Conservation (phyloP, 2,113 vertebrate species). For the Quiscalus mexicanus region DNA sequence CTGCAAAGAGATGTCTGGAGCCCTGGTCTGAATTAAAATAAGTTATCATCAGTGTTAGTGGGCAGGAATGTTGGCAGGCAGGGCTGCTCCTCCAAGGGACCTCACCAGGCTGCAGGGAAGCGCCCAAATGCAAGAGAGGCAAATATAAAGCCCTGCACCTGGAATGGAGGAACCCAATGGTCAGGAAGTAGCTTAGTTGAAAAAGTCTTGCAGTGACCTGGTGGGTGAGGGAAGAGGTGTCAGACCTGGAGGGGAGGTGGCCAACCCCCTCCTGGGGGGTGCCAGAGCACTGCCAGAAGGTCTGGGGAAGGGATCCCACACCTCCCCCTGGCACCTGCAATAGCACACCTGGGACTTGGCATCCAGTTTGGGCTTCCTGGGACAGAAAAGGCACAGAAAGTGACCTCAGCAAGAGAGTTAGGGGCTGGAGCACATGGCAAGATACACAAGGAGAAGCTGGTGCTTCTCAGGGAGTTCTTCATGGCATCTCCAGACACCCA, state of each 20-base stretch:
- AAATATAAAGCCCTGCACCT: not conserved
- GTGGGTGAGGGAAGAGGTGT: not conserved
- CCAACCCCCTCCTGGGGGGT: not conserved
- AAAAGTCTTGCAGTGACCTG: rapidly evolving
- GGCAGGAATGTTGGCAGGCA: rapidly evolving
- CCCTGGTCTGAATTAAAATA: not conserved
- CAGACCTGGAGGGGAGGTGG: not conserved
- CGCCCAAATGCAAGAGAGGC: not conserved
- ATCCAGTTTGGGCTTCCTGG: not conserved
- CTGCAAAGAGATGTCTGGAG: not conserved
- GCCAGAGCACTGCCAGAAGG: not conserved
- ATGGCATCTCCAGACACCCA: not conserved
- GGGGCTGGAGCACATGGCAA: rapidly evolving
- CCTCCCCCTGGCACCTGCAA: not conserved
- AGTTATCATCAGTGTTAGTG: not conserved
- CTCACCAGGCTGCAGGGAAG: not conserved
- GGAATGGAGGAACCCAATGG: rapidly evolving
- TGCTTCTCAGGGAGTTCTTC: not conserved
- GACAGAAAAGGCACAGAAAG: not conserved
- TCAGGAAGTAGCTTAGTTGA: not conserved
- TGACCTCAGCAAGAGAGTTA: not conserved
- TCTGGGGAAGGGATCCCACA: not conserved
- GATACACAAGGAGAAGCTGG: not conserved
- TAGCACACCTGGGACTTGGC: not conserved
- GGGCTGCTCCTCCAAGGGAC: not conserved